These are phyloP conservation scores for Agrochola litura DNA, from an alignment of 2,888 invertebrate species.

Conservation along the genomic window DNA sequence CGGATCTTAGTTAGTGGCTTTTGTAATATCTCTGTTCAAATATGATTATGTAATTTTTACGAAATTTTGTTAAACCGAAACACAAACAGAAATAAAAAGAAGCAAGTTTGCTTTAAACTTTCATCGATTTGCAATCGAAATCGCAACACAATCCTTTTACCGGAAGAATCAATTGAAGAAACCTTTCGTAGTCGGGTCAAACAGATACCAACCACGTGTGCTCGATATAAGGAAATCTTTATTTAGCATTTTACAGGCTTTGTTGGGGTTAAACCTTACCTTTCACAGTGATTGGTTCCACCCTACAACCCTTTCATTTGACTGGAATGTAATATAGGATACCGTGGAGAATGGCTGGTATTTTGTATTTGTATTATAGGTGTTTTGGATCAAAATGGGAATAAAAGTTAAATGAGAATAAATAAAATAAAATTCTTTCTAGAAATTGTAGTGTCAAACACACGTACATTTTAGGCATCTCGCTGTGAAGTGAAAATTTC, in stretches of 20 bases:
- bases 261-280: slow-evolving; percentile 77
- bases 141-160: slow-evolving; percentile 63
- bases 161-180: slow-evolving; percentile 55
- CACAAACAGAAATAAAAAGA: not conserved
- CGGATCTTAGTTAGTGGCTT: too few species aligned
- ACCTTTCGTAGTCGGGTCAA: slow-evolving; percentile 57
- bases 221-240: slow-evolving; percentile 74
- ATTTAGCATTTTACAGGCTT: slow-evolving; percentile 74
- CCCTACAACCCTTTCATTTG: slow-evolving; percentile 69
- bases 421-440: not conserved
- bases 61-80: not conserved
- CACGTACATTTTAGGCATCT: not conserved
- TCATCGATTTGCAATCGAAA: slow-evolving; percentile 39
- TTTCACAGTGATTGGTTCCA: slow-evolving; percentile 82
- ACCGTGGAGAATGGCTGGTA: slow-evolving; percentile 30
- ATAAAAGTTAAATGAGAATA: not conserved
- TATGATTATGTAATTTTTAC: not conserved
- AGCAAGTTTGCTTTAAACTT: slow-evolving; percentile 5
- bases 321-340: slow-evolving; percentile 51
- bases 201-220: slow-evolving; percentile 64
- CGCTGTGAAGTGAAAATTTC: too few species aligned
- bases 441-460: not conserved
- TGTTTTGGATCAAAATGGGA: not conserved
- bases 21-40: not conserved
- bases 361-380: slow-evolving; percentile 10